phyloP scores from a whole-genome alignment of 2,797 vertebrate genomes.

The Brotula barbata region DNA sequence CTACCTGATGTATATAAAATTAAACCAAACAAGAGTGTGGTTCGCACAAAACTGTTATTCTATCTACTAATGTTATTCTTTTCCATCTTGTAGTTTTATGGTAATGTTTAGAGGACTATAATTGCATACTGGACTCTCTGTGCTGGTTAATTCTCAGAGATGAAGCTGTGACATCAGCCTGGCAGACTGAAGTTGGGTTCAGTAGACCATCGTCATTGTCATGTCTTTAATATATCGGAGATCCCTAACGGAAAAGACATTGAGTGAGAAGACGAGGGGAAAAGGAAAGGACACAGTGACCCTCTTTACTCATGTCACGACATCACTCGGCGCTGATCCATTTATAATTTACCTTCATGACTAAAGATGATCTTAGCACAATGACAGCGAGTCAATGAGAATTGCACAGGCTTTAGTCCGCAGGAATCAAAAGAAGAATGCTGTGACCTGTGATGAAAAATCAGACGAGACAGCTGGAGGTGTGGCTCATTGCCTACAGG shows the following conservation, averaged over 20 bases:
- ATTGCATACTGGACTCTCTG: too few species aligned
- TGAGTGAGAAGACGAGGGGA: slow-evolving; percentile 15
- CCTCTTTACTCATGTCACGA: slow-evolving; percentile 33
- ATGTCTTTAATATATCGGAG: slow-evolving; percentile 25
- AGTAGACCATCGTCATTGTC: not conserved
- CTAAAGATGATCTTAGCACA: slow-evolving; percentile 49
- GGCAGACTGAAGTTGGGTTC: too few species aligned
- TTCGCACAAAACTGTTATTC: too few species aligned
- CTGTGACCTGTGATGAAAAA: slow-evolving; percentile 63
- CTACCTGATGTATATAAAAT: too few species aligned
- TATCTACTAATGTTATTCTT: too few species aligned
- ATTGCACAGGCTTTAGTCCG: slow-evolving; percentile 34
- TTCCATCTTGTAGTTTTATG: too few species aligned
- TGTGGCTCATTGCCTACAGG: slow-evolving; percentile 67
- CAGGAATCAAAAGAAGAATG: slow-evolving; percentile 36
- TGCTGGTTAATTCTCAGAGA: too few species aligned
- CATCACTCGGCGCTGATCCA: slow-evolving; percentile 51
- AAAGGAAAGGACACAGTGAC: slow-evolving; percentile 32
- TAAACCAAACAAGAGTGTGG: too few species aligned
- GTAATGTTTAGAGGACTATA: too few species aligned
- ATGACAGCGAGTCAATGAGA: slow-evolving; percentile 53
- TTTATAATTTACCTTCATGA: slow-evolving; percentile 50
- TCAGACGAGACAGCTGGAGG: slow-evolving; percentile 56
- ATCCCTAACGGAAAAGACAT: slow-evolving; percentile 36
- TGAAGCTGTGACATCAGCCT: too few species aligned